A percentile compares a stretch with the other conserved stretches of the same genome.
These are phyloP conservation scores for Lagodon rhomboides DNA, from an alignment of 2,797 vertebrate genomes.

Conservation along the genomic window DNA sequence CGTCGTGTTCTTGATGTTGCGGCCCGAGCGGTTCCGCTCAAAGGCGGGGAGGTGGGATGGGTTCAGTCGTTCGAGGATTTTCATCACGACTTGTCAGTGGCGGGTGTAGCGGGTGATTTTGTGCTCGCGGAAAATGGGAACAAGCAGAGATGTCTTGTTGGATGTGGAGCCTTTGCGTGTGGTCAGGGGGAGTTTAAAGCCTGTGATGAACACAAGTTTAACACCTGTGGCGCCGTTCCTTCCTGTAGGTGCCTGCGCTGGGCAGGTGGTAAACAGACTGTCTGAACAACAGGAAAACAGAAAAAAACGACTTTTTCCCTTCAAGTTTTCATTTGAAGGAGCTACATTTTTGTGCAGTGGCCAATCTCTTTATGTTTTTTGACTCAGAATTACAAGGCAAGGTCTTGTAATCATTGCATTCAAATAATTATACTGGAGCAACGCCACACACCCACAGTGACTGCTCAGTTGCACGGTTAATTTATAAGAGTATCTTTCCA, in stretches of 20 bases:
- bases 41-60: conserved; percentile 8
- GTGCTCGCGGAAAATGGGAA: conserved; percentile 27
- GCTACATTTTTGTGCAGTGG: background rate
- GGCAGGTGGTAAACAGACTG: background rate
- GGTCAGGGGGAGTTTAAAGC: conserved; percentile 23
- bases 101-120: conserved; percentile 18
- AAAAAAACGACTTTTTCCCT: background rate
- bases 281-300: too few species aligned
- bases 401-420: background rate
- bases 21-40: background rate
- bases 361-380: background rate
- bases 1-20: conserved; percentile 5
- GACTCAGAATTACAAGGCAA: background rate
- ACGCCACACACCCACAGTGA: background rate
- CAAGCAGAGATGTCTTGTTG: conserved; percentile 20
- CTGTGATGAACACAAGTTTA: conserved; percentile 30
- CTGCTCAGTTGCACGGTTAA: background rate
- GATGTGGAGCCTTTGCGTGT: conserved; percentile 14
- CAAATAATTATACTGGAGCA: background rate
- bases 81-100: conserved; percentile 42
- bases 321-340: background rate
- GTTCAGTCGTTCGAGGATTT: conserved; percentile 39
- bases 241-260: conserved; percentile 9
- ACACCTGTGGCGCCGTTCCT: conserved; percentile 17
- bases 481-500: background rate